Evolutionary conservation across 1,140 invertebrate genomes (phyloP), one percentile per base, ranked within the genome.

Genomic region (Hycleus phaleratus): DNA sequence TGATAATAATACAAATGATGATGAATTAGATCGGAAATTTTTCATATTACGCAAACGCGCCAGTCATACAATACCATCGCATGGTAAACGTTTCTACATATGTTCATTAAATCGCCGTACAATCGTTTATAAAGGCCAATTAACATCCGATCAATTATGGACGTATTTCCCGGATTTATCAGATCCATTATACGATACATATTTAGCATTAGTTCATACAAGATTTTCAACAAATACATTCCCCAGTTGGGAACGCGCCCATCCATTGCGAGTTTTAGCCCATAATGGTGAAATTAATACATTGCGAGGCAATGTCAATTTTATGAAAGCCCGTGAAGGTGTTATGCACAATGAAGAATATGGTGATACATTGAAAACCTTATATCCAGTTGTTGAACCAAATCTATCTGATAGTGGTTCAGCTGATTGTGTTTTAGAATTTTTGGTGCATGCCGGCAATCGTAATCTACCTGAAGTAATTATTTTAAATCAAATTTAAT

Each of bases 251-350:
- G 96, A 98, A 75, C 83, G 96, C 68, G 95, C 97, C 9, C 97
- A 99, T 79, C 97, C 97, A n/a, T 80, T 98, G 68, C 86, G 95
- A 73, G 84, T 95, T 56, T 77, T 99, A 54, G 96, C 96, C 58
- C 97, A 99, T 77, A 99, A 99, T 80, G 97, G 97, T 47, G 97
- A 99, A 80, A 99, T 99, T 71, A 99, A 99, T 76, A 99, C 96
- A 4, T 81, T 98, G 26, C 84, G 95, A 59, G 97, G 97, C 54
- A 99, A 99, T 73, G 91, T 97, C 0, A 99, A 99, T 76, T 82
- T 94, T 47, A 99, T 99, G 95, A 94, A 95, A 73, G 96, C 96
- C 26, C 83, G 97, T 51, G 97, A 99, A 77, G 97, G 97, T 55
- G 93, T 98, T 0, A 99, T 99, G 97, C 85, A 88, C 64, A 95